Conservation (phyloP, 2,113 vertebrate species). For the Megaceryle torquata region DNA sequence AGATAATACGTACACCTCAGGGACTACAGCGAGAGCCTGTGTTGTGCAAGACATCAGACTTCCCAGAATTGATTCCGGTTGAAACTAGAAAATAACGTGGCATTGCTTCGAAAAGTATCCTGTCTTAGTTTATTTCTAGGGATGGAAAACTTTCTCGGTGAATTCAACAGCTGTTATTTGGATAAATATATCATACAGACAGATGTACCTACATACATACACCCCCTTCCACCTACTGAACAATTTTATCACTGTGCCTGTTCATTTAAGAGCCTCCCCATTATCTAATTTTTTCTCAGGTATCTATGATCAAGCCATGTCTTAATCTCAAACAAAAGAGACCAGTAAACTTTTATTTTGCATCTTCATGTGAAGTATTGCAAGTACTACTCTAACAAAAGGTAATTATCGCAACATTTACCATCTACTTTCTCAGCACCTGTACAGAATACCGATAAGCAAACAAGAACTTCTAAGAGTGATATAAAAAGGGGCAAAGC, state of each 20-base stretch:
- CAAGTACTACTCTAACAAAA: neutral
- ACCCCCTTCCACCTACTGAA: neutral
- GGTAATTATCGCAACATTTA: neutral
- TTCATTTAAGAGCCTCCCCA: neutral
- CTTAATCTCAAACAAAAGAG: neutral
- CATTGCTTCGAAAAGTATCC: neutral
- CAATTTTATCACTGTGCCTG: neutral
- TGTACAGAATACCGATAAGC: neutral
- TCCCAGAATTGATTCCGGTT: neutral
- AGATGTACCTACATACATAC: neutral
- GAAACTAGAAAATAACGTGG: neutral
- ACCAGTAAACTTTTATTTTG: neutral
- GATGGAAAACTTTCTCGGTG: neutral
- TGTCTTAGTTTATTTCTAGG: neutral
- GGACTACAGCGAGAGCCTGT: neutral
- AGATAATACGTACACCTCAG: neutral
- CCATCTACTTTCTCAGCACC: neutral
- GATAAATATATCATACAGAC: neutral
- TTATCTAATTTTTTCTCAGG: neutral
- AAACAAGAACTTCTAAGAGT: neutral
- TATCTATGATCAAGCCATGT: neutral
- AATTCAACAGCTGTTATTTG: neutral
- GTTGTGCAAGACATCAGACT: neutral
- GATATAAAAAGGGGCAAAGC: neutral
- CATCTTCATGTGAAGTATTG: neutral